Evolutionary conservation across 2,113 vertebrate species (phyloP), one percentile per base, ranked within the genome.

Genomic region (Motacilla alba): DNA sequence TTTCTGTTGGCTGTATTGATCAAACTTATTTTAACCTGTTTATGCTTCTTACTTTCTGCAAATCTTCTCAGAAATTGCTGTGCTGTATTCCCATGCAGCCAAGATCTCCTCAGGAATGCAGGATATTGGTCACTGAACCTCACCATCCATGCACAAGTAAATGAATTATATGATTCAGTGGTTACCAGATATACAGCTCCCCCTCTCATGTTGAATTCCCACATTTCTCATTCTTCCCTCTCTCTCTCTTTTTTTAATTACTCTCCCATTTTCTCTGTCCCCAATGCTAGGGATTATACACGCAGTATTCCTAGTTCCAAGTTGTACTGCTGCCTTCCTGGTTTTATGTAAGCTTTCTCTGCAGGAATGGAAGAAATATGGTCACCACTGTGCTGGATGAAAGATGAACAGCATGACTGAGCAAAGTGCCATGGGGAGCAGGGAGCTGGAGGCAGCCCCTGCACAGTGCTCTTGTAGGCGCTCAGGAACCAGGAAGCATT

Each of bases 1-100:
- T 11, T 83, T 92, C 67, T 89, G 47, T n/a, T 86, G 35, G 66
- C 27, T 90, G 31, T 72, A 89, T 84, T 64, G 92, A 87, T 89
- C 41, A 35, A 81, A 27, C 4, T 72, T 56, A 27, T 60, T 90
- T 91, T 84, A 47, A 64, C 28, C 18, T 67, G 35, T 56, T 92
- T 88, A 78, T 56, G 31, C 66, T 78, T 93, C 70, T 72, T 89
- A 19, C 27, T 39, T 91, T 88, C 58, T 58, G 52, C 23, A 93
- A 64, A 83, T 90, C 44, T 33, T 67, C n/a, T 90, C 85, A 92
- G 87, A 92, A 93, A 83, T 39, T 60, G 58, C 37, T 4, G 2
- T 5, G 26, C 41, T 68, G 13, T 68, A 24, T 78, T 84, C 30
- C 79, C 24, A 49, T 21, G 46, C 28, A 93, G 83, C 56, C 41